phyloP scores from a whole-genome alignment of 2,797 vertebrate genomes.

The Triplophysa bombifrons region DNA sequence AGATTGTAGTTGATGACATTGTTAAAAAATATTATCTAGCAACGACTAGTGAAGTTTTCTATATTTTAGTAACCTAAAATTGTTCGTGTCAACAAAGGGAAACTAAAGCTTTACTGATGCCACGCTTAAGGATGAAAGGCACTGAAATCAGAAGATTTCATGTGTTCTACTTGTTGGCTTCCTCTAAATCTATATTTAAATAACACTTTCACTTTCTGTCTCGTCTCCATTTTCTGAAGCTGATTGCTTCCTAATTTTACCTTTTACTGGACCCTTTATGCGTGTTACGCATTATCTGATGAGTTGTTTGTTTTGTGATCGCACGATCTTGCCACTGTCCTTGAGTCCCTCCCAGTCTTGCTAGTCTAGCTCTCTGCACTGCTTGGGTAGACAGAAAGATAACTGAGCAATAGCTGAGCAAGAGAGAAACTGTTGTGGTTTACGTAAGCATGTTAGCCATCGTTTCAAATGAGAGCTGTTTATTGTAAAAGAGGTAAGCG shows the following conservation, averaged over 20 bases:
- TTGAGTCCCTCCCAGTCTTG: constrained; percentile 29
- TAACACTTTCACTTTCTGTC: constrained; percentile 43
- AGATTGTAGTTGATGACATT: no score
- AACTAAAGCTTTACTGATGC: neutral
- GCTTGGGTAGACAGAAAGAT: constrained; percentile 7
- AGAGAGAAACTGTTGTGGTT: constrained; percentile 16
- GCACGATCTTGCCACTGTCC: constrained; percentile 47
- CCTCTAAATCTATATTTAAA: constrained; percentile 35
- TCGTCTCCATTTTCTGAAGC: neutral
- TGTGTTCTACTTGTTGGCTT: constrained; percentile 32
- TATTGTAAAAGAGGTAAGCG: constrained; percentile 1
- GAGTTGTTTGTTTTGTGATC: constrained; percentile 48
- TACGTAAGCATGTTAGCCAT: neutral
- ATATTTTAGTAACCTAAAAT: no score
- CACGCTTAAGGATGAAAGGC: neutral
- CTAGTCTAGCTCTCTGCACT: neutral
- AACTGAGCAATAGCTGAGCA: constrained; percentile 2
- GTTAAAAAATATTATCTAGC: no score
- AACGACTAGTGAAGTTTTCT: no score
- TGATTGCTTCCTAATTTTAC: neutral
- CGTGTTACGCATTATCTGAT: constrained; percentile 45
- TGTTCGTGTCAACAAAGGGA: no score
- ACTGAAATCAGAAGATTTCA: constrained; percentile 58
- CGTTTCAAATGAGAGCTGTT: neutral
- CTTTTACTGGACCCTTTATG: neutral